Conservation (phyloP, 2,113 vertebrate genomes). For the Rallus limicola region DNA sequence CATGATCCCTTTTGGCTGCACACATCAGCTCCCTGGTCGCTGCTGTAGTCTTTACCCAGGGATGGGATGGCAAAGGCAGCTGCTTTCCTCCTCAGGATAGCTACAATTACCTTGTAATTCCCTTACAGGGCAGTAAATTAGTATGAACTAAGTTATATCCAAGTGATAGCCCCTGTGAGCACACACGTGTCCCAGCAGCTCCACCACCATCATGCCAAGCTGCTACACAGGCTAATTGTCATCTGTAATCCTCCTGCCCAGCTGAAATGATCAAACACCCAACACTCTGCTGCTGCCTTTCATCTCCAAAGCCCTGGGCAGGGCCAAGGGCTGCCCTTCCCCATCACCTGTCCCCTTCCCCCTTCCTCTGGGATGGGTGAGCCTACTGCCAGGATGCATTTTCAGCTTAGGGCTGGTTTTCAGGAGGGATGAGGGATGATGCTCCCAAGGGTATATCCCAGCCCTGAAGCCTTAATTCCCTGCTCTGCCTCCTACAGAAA, state of each 20-base stretch:
- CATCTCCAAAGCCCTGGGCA: neutral
- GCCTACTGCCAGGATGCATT: no score
- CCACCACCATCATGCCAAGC: accelerated
- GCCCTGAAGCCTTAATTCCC: neutral
- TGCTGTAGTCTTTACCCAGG: accelerated
- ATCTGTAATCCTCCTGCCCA: neutral
- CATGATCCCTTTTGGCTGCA: neutral
- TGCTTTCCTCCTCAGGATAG: neutral
- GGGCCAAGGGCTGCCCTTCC: neutral
- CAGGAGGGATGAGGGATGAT: neutral
- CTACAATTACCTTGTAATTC: neutral
- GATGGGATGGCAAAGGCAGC: no score
- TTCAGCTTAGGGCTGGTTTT: neutral
- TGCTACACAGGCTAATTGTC: neutral
- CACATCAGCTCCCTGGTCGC: neutral
- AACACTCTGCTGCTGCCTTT: neutral
- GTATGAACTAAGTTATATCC: neutral
- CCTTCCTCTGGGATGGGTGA: no score
- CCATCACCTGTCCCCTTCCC: no score
- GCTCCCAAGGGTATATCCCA: neutral
- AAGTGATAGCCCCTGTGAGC: neutral
- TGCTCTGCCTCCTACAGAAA: neutral
- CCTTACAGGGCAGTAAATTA: neutral
- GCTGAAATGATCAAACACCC: neutral
- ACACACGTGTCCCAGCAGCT: neutral